Conservation (phyloP, 2,888 invertebrate genomes). For the Ferdinandea cuprea region DNA sequence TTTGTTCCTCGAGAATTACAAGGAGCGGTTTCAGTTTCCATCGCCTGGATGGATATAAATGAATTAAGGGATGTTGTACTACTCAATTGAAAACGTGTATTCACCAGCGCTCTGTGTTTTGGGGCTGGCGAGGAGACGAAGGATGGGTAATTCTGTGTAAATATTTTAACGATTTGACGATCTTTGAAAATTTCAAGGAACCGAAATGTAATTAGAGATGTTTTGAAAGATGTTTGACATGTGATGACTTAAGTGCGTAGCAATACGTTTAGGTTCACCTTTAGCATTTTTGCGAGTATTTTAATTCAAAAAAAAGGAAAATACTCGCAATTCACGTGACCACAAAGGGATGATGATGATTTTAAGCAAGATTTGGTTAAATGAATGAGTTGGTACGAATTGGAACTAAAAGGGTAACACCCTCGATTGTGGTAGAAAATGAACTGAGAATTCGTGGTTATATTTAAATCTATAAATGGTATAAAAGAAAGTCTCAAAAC, state of each 20-base stretch:
- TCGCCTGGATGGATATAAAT: conserved; percentile 18
- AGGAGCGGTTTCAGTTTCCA: not conserved
- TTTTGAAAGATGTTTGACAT: not conserved
- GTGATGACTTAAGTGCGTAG: not conserved
- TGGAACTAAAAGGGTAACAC: too few relatives aligned
- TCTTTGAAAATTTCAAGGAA: not conserved
- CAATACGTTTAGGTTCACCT: too few relatives aligned
- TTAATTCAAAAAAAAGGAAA: too few relatives aligned
- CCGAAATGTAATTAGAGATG: not conserved
- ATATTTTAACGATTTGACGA: conserved; percentile 4
- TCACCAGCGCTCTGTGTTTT: not conserved
- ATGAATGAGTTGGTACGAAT: too few relatives aligned
- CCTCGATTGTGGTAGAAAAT: too few relatives aligned
- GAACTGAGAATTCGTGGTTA: too few relatives aligned
- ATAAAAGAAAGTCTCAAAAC: too few relatives aligned
- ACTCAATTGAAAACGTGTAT: conserved; percentile 20
- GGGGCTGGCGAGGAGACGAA: not conserved
- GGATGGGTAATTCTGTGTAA: conserved; percentile 17
- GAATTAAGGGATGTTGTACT: conserved; percentile 18
- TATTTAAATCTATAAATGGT: too few relatives aligned
- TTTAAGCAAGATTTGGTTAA: too few relatives aligned
- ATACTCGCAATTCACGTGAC: too few relatives aligned
- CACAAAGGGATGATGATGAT: too few relatives aligned
- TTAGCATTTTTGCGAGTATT: too few relatives aligned
- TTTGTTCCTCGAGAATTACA: conserved; percentile 5